Evolutionary conservation across 53 echinoderm and acorn worm species (phyloP).

Genomic region (Antedon mediterranea): DNA sequence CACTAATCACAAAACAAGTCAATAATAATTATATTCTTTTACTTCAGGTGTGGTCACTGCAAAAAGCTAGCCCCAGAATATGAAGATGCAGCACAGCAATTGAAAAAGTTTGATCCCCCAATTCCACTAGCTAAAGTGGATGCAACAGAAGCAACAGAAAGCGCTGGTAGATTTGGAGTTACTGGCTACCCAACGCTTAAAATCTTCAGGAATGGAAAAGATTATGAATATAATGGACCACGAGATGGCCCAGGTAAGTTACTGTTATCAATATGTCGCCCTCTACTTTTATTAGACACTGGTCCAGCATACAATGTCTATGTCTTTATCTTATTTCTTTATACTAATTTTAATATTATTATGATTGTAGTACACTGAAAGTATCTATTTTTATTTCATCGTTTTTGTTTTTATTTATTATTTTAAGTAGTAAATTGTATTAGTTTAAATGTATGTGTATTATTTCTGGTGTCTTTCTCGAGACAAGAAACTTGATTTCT

Average conservation of each 20-base stretch:
- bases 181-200: constrained; percentile 73
- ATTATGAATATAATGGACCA: constrained; percentile 84
- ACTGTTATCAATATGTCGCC: no score
- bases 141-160: constrained; percentile 47
- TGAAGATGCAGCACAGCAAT: constrained; percentile 44
- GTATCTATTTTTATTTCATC: no score
- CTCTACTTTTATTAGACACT: no score
- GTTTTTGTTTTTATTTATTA: no score
- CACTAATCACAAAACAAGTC: not conserved
- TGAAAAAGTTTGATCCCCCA: constrained; percentile 39
- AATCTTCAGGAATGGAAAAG: constrained; percentile 75
- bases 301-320: no score
- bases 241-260: constrained; percentile 52
- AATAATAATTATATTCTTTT: not conserved
- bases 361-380: no score
- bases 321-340: no score
- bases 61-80: constrained; percentile 78
- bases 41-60: constrained; percentile 89
- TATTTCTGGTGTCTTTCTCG: no score
- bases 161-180: constrained; percentile 55
- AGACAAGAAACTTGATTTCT: no score
- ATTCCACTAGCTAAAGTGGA: constrained; percentile 71
- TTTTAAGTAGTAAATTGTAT: no score
- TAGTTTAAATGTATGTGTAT: no score
- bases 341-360: no score